A percentile compares a stretch with the other conserved stretches of the same genome.
Evolutionary conservation across 2,797 vertebrate genomes (phyloP).

Genomic region (Sebastes taczanowskii): DNA sequence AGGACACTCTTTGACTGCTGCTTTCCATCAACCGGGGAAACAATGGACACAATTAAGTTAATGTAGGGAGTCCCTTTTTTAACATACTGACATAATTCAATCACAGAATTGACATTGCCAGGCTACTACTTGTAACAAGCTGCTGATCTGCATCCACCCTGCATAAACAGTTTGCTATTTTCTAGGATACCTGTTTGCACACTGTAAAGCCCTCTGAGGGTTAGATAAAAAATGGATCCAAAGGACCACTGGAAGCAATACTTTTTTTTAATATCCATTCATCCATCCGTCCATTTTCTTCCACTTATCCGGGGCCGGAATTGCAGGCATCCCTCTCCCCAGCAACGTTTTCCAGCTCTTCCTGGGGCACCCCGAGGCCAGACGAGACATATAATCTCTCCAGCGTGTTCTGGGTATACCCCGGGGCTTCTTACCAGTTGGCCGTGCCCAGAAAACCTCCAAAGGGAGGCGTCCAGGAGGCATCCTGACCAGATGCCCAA

Average conservation of each 20-base stretch:
- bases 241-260: neutral
- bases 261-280: neutral
- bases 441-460: too few relatives aligned
- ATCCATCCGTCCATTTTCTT: too few relatives aligned
- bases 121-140: neutral
- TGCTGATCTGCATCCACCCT: neutral
- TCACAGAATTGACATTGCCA: neutral
- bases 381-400: too few relatives aligned
- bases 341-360: too few relatives aligned
- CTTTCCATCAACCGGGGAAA: conserved; percentile 16
- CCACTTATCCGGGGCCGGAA: too few relatives aligned
- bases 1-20: conserved; percentile 40
- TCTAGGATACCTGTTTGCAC: neutral
- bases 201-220: neutral
- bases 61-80: conserved; percentile 20
- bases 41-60: conserved; percentile 38
- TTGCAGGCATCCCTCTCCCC: too few relatives aligned
- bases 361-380: too few relatives aligned
- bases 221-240: neutral
- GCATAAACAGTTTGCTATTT: neutral
- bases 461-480: too few relatives aligned
- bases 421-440: too few relatives aligned
- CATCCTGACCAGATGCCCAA: too few relatives aligned
- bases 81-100: neutral
- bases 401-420: too few relatives aligned